Evolutionary conservation across 2,797 vertebrate species (phyloP), one percentile per base, ranked within the genome.

Genomic region (Mastacembelus armatus): DNA sequence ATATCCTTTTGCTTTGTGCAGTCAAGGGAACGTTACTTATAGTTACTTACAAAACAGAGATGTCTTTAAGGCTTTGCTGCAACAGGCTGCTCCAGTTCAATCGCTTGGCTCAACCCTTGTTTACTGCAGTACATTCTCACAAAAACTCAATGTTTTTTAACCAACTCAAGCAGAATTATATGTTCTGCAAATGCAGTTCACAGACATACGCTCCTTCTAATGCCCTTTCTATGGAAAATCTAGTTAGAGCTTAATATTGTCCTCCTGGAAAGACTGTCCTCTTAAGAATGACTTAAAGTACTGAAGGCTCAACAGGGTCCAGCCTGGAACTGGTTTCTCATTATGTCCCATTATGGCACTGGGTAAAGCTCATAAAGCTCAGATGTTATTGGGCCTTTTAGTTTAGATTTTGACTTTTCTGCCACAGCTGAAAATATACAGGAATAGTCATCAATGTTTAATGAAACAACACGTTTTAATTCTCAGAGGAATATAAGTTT

Each of bases 241-340:
- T 54, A 66, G 74, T 74, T 68, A 61, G 30, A 30, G 61, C 43
- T 68, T 67, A 55, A 47, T 61, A 48, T 54, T 30, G 26, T 64
- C 52, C 49, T 67, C 32, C 69, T 60, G 14, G 70, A 78, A n/a
- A 57, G 30, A 60, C 55, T 39, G 24, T 54, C 26, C 8, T 58
- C 45, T 26, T 57, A 14, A 59, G 27, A 71, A 71, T 55, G 44
- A 71, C 66, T 66, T 45, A 42, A 10, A 69, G 44, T 52, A 36
- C 27, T 50, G 16, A n/a, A 19, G 51, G 49, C 42, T 51, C 38
- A 32, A 18, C 4, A 12, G 30, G 29, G 4, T 2, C 27, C 24
- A 51, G 4, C n/a, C 27, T 10, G n/a, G 21, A 15, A 39, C 58
- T 29, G 14, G 15, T 51, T 35, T 39, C 33, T 35, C 29, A 57